Conservation (phyloP, 2,888 invertebrate genomes). For the Taphrorychus bicolor region DNA sequence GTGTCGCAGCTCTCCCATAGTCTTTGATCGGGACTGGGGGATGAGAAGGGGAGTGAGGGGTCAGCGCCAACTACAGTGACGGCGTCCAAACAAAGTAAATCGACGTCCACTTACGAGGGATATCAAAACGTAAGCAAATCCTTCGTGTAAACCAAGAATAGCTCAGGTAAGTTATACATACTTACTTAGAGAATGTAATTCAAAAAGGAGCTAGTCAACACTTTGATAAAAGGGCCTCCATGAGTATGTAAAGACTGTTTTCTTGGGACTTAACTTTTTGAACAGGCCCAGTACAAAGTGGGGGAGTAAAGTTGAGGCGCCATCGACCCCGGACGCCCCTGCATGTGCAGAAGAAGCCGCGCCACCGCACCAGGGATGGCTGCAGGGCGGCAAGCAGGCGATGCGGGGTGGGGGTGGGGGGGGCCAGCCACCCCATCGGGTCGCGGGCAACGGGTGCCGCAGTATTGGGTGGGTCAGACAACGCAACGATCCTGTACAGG, state of each 20-base stretch:
- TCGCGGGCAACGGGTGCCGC: slow-evolving; percentile 60
- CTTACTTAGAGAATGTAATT: background rate
- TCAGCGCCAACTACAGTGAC: slow-evolving; percentile 31
- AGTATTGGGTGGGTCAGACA: slow-evolving; percentile 62
- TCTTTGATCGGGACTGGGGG: slow-evolving; percentile 32
- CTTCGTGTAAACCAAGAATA: background rate
- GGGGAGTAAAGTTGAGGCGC: slow-evolving; percentile 4
- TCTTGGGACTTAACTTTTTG: background rate
- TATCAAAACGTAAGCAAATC: background rate
- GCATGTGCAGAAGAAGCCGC: slow-evolving; percentile 42
- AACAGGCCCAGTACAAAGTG: slow-evolving; percentile 11
- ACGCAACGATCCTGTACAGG: slow-evolving; percentile 50
- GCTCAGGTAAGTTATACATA: background rate
- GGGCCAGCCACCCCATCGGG: slow-evolving; percentile 55
- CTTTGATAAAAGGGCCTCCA: background rate
- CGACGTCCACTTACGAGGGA: background rate
- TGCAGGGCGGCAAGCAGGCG: slow-evolving; percentile 47
- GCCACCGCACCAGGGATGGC: slow-evolving; percentile 43
- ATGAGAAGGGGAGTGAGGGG: slow-evolving; percentile 19
- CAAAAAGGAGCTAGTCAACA: background rate
- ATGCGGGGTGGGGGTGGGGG: slow-evolving; percentile 56
- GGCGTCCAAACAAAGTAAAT: slow-evolving; percentile 18
- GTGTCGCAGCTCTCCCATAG: slow-evolving; percentile 24
- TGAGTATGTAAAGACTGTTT: background rate
- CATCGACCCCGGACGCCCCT: slow-evolving; percentile 24